Base-by-base conservation (phyloP, 2,113 vertebrate genomes). In the Scortum barcoo region DNA sequence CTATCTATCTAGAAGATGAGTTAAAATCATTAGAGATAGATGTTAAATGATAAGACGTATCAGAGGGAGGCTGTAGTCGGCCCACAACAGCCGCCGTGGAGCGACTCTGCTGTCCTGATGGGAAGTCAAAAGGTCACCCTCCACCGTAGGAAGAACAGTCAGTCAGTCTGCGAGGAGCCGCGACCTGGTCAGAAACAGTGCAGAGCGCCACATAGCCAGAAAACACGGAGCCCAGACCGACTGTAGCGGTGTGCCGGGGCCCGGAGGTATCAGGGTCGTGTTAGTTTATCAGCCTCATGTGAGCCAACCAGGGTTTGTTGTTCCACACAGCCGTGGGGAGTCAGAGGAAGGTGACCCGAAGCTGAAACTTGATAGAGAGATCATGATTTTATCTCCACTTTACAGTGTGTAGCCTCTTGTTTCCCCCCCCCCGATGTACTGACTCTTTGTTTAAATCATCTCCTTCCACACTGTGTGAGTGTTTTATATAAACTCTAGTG, bases 71-170 rank as follows among this genome's bases (percentile, higher is more conserved):
- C 40, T 26, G 62, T 19, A 28, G 65, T 62, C 38, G 16, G 80
- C 62, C 67, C 36, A 8, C 24, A 66, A 50, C 63, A 36, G 62
- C 54, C 22, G 14, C 17, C 16, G 42, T 28, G 57, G 20, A 62
- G 22, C 16, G 60, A 54, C 48, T 80, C 42, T 13, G 38, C 60
- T 26, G 56, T 78, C 60, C 58, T 28, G 33, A 36, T 17, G 1
- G 12, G 17, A 53, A 72, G 72, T 82, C 36, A 68, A 50, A 72
- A 81, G 84, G 72, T 83, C 79, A 38, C 11, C 28, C 20, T 36
- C 50, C 62, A 56, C 44, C 8, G 75, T 36, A 66, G 40, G 70
- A 62, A 40, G 14, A 57, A 28, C 24, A 77, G 72, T n/a, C 51
- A 16, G 65, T 62, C 40, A n/a, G n/a, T n/a, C 48, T 20, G 33